Evolutionary conservation across 2,113 vertebrate species (phyloP), one percentile per base, ranked within the genome.

Genomic region (Pelobates fuscus): DNA sequence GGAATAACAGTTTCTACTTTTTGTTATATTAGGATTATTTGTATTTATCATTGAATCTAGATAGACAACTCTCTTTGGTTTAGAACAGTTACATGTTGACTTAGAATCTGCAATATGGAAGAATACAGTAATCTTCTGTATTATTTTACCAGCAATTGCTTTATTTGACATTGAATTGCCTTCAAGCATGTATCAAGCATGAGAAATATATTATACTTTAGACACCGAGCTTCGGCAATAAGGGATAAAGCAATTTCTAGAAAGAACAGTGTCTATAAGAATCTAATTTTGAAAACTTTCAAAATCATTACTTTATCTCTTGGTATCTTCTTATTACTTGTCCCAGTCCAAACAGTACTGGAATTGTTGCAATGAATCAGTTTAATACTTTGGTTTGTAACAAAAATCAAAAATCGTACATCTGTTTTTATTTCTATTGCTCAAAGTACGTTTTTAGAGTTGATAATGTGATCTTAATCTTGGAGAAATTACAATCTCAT

Each of bases 111-210:
- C 8, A 44, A 17, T 17, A 25, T 14, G 4, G 30, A 41, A 25
- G 14, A 24, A 44, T 18, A 46, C 7, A 26, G n/a, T 25, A 8
- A 55, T 68, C 23, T 59, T 57, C 1, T 70, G 20, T 43, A 65
- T 25, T 58, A 23, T 58, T 70, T 70, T 25, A 68, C 21, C 15
- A 26, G 30, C 23, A 57, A 44, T 26, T 43, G 15, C 17, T 59
- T 71, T 60, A 46, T 46, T 61, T 61, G 69, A 60, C 37, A 44
- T 71, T 71, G 69, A 26, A 24, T 21, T 61, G 37, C 55, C 55
- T 71, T 71, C 37, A 20, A 71, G 24, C 24, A 46, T 44, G 21
- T 14, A 29, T 25, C 4, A 26, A 7, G n/a, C 18, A 20, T 20
- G 11, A 71, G 29, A 41, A 25, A 10, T 20, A 46, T 71, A 70